Evolutionary conservation across 2,888 invertebrate genomes (phyloP), one percentile per base, ranked within the genome.

Genomic region (Eudasyphora cyanicolor): DNA sequence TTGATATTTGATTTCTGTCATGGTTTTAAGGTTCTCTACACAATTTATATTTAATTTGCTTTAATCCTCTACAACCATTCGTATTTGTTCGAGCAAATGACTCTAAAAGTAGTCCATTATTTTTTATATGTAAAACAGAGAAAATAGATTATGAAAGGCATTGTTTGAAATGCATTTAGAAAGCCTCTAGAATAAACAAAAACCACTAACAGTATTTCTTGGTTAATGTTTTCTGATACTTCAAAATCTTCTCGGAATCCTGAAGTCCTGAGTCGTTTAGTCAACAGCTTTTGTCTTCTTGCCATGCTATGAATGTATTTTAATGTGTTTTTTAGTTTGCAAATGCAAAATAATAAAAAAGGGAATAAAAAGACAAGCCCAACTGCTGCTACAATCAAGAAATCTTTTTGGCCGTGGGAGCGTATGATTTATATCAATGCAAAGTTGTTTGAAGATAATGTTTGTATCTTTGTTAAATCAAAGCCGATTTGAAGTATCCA

Each of bases 401-500:
- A 5, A 6, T 35, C 35, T 35, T n/a, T n/a, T n/a, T n/a, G n/a
- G n/a, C n/a, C n/a, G n/a, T n/a, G n/a, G n/a, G n/a, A 8, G 19
- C 67, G 57, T 76, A 45, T 62, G 75, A 45, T 19, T 45, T 24
- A 60, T 74, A 74, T 60, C 60, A 17, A 74, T 74, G 38, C 19
- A 57, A n/a, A 74, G 17, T 24, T 42, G 38, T 8, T 29, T 3
- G 38, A 14, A 38, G 38, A 38, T 12, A 38, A 35, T 35, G 4
- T 4, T 35, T 8, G 35, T 35, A 35, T 4, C 35, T 35, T 35
- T 35, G 35, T 35, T 4, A 8, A 35, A 35, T 35, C 8, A n/a
- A n/a, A n/a, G 35, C 35, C 35, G n/a, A n/a, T n/a, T n/a, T n/a
- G n/a, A n/a, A n/a, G n/a, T n/a, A n/a, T n/a, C n/a, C n/a, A n/a